Percentiles rank a stretch among this genome's conserved stretches.
phyloP scores from a whole-genome alignment of 2,797 vertebrate genomes.

The Megaceryle alcyon region DNA sequence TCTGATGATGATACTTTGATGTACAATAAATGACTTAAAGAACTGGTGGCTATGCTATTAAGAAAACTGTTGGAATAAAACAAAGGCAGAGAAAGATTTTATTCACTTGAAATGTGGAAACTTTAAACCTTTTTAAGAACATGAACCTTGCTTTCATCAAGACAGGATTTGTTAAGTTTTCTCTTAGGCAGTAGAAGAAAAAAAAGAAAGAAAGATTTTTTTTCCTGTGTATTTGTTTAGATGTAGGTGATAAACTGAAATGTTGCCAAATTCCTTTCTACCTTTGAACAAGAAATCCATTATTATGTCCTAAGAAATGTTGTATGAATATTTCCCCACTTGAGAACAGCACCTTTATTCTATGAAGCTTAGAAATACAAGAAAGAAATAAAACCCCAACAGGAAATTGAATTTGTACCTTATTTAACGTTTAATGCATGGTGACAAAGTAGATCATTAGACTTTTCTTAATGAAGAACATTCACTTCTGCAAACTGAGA shows the following conservation, averaged over 20 bases:
- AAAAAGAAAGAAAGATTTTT: neutral
- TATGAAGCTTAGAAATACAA: neutral
- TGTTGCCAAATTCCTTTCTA: slow-evolving; percentile 45
- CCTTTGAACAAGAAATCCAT: slow-evolving; percentile 31
- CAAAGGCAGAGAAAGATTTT: neutral
- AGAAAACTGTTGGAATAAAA: neutral
- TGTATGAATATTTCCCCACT: neutral
- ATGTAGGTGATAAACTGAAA: slow-evolving; percentile 42
- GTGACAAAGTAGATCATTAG: neutral
- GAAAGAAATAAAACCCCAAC: slow-evolving; percentile 16
- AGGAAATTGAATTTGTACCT: slow-evolving; percentile 57
- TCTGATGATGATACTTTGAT: neutral
- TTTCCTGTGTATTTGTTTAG: slow-evolving; percentile 17
- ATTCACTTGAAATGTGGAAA: neutral
- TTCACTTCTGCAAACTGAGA: neutral
- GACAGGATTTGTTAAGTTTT: neutral
- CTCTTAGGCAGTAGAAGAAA: neutral
- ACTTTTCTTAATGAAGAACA: neutral
- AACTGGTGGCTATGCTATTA: neutral
- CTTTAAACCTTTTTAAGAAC: neutral
- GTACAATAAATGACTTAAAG: neutral
- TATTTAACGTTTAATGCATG: neutral
- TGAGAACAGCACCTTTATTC: slow-evolving; percentile 14
- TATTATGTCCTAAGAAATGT: slow-evolving; percentile 35
- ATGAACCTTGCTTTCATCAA: neutral